Percentiles rank a stretch among this genome's conserved stretches.
Evolutionary conservation across 1,140 invertebrate genomes (phyloP).

Genomic region (Armadillidium nasatum): DNA sequence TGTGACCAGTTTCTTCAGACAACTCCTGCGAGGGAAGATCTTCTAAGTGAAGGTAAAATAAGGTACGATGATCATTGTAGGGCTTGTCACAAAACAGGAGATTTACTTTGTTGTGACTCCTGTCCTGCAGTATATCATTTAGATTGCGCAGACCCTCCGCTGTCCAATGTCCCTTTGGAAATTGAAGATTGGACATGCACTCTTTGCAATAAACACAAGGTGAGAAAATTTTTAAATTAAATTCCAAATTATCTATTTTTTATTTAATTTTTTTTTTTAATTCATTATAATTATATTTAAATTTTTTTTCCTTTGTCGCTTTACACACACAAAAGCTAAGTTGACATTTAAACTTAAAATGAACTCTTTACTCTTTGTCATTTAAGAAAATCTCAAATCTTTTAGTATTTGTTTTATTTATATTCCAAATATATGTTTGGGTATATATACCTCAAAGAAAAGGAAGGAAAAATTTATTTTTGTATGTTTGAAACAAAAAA

Average conservation of each 20-base stretch:
- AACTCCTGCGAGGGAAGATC: constrained; percentile 84
- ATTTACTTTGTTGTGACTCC: constrained; percentile 92
- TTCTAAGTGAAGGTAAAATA: constrained; percentile 87
- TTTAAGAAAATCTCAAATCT: too few species aligned
- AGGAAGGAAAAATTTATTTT: too few species aligned
- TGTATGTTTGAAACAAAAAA: too few species aligned
- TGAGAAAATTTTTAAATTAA: constrained; percentile 49
- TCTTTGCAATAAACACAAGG: constrained; percentile 84
- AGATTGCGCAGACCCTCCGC: constrained; percentile 88
- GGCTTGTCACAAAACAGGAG: constrained; percentile 88
- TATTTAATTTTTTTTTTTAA: neutral
- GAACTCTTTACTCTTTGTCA: too few species aligned
- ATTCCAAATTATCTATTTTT: neutral
- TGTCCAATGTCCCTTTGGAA: constrained; percentile 78
- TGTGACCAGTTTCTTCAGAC: constrained; percentile 92
- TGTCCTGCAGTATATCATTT: constrained; percentile 95
- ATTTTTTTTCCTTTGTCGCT: neutral
- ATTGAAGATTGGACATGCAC: constrained; percentile 92
- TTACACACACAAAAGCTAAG: too few species aligned
- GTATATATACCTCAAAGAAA: too few species aligned
- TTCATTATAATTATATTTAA: neutral
- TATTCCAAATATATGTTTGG: too few species aligned
- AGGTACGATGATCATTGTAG: constrained; percentile 93
- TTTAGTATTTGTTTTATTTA: too few species aligned
- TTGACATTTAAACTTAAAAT: too few species aligned